These are phyloP conservation scores for Sesamia nonagrioides DNA, from an alignment of 1,140 invertebrate genomes.

Conservation along the genomic window DNA sequence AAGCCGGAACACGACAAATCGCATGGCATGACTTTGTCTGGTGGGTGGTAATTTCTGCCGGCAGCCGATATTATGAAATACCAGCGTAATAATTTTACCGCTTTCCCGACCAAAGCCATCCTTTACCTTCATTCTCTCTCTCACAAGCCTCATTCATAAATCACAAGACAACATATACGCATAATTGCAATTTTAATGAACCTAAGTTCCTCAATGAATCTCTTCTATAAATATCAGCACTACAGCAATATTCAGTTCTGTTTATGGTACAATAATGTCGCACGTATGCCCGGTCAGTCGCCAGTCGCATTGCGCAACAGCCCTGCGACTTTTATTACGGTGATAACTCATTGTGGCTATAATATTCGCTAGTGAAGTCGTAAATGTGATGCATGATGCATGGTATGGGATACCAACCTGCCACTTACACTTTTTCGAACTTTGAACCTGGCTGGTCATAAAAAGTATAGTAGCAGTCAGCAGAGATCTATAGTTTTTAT, in stretches of 20 bases:
- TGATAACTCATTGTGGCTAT: constrained; percentile 34
- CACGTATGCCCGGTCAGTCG: constrained; percentile 30
- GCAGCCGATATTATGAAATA: too few relatives aligned
- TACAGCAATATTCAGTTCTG: constrained; percentile 19
- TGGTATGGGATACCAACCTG: constrained; percentile 26
- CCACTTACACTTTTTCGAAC: constrained; percentile 33
- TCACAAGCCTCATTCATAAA: constrained; percentile 18
- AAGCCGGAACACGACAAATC: too few relatives aligned
- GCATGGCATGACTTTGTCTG: too few relatives aligned
- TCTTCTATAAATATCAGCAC: background rate
- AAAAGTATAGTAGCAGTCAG: background rate
- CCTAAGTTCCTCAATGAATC: constrained; percentile 19
- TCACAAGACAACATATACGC: constrained; percentile 1
- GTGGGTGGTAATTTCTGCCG: too few relatives aligned
- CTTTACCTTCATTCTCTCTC: constrained; percentile 5
- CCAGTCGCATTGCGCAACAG: constrained; percentile 29
- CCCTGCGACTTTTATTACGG: constrained; percentile 36
- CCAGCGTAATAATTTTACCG: constrained; percentile 15
- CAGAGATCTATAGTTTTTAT: background rate
- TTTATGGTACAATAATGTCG: constrained; percentile 7
- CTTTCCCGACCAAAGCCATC: constrained; percentile 19
- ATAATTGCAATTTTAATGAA: constrained; percentile 31
- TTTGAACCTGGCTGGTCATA: background rate
- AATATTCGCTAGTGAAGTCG: constrained; percentile 43
- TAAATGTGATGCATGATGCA: constrained; percentile 35